Evolutionary conservation across 2,888 invertebrate species (phyloP).

Genomic region (Protula sp.): DNA sequence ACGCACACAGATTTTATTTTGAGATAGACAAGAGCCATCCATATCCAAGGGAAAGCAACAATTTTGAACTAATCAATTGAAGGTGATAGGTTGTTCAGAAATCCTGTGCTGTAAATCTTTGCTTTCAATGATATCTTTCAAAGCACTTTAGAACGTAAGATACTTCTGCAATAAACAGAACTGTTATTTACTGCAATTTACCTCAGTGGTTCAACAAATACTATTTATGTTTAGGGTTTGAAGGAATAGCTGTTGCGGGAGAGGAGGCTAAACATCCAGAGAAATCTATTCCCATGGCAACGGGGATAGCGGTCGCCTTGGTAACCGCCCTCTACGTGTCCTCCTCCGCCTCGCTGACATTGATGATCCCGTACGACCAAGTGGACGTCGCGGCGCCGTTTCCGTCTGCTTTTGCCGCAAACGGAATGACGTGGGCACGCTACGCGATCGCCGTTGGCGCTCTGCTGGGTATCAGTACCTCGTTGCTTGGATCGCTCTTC

Average conservation of each 20-base stretch:
- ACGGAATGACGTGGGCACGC: constrained; percentile 37
- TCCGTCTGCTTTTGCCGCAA: constrained; percentile 37
- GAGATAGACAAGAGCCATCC: no score
- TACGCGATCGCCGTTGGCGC: constrained; percentile 39
- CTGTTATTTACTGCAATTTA: no score
- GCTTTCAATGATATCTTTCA: no score
- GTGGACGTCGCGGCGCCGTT: constrained; percentile 41
- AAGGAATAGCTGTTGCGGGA: constrained; percentile 52
- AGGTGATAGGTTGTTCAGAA: no score
- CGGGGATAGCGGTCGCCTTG: constrained; percentile 32
- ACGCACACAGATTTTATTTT: no score
- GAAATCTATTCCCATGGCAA: constrained; percentile 51
- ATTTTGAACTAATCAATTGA: no score
- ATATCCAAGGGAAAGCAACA: no score
- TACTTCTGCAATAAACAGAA: no score
- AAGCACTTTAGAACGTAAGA: no score
- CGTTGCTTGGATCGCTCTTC: constrained; percentile 70
- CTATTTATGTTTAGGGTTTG: constrained; percentile 47
- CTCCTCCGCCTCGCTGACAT: constrained; percentile 38
- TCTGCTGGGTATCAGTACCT: constrained; percentile 37
- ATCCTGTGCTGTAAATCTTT: no score
- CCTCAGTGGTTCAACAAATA: no score
- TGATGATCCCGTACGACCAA: constrained; percentile 40
- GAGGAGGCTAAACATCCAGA: constrained; percentile 52
- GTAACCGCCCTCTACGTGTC: constrained; percentile 45